A percentile compares a stretch with the other conserved stretches of the same genome.
Conservation (phyloP, 2,113 vertebrate genomes). For the Ammodytes marinus region DNA sequence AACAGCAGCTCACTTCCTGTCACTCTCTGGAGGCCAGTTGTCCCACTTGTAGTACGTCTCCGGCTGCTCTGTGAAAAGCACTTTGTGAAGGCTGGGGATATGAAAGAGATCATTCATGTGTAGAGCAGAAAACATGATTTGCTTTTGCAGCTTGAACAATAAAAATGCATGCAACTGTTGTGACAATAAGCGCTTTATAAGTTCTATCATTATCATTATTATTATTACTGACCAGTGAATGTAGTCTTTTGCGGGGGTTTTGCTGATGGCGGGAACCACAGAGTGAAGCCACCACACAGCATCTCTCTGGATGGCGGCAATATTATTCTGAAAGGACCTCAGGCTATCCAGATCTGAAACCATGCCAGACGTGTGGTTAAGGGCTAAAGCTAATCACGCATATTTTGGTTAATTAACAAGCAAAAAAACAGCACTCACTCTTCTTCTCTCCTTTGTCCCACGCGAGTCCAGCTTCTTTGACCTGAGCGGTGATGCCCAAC, state of each 20-base stretch:
- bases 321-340: constrained; percentile 97
- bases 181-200: too few relatives aligned
- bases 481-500: constrained; percentile 97
- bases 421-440: constrained; percentile 82
- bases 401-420: background rate
- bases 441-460: constrained; percentile 99
- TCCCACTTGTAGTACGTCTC: constrained; percentile 99
- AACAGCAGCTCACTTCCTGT: constrained; percentile 91
- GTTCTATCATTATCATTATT: too few relatives aligned
- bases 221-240: constrained; percentile 91
- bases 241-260: constrained; percentile 94
- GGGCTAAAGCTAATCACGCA: background rate
- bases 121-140: background rate
- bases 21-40: constrained; percentile 98
- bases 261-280: constrained; percentile 96
- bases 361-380: background rate
- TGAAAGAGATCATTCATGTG: background rate
- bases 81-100: constrained; percentile 93
- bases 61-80: constrained; percentile 98
- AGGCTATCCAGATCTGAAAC: constrained; percentile 92
- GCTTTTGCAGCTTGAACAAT: background rate
- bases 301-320: constrained; percentile 95
- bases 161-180: too few relatives aligned
- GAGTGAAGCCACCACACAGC: constrained; percentile 99
- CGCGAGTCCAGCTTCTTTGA: constrained; percentile 96